These are phyloP conservation scores for Fregetta grallaria DNA, from an alignment of 2,113 vertebrate genomes.

Conservation along the genomic window DNA sequence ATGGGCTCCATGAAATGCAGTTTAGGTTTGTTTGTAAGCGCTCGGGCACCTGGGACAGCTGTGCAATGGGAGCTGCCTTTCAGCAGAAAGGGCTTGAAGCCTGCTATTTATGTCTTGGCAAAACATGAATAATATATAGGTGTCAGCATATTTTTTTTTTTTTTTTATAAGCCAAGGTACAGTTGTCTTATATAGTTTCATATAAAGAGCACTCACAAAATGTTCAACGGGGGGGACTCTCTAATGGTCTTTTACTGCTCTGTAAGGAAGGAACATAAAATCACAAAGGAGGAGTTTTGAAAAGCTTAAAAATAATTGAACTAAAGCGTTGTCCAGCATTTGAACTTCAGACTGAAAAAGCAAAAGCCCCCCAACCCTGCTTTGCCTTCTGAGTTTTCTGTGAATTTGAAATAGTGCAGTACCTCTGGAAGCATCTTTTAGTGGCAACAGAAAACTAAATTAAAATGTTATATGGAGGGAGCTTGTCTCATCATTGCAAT, in stretches of 20 bases:
- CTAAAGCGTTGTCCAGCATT: constrained; percentile 52
- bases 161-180: neutral
- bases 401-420: neutral
- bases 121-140: constrained; percentile 39
- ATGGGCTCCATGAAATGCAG: neutral
- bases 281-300: constrained; percentile 48
- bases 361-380: neutral
- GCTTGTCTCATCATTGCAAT: neutral
- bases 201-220: neutral
- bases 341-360: constrained; percentile 20
- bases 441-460: neutral
- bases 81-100: neutral
- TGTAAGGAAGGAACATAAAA: constrained; percentile 27
- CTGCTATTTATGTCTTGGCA: neutral
- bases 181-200: neutral
- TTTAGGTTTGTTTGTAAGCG: neutral
- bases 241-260: neutral
- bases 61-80: neutral
- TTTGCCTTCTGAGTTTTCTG: constrained; percentile 28
- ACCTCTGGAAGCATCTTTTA: neutral
- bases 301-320: constrained; percentile 56
- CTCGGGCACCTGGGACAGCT: neutral
- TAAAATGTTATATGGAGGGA: neutral
- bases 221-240: neutral
- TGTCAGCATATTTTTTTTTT: neutral